Evolutionary conservation across 2,888 invertebrate genomes (phyloP).

Genomic region (Cryptophagus acutangulus): DNA sequence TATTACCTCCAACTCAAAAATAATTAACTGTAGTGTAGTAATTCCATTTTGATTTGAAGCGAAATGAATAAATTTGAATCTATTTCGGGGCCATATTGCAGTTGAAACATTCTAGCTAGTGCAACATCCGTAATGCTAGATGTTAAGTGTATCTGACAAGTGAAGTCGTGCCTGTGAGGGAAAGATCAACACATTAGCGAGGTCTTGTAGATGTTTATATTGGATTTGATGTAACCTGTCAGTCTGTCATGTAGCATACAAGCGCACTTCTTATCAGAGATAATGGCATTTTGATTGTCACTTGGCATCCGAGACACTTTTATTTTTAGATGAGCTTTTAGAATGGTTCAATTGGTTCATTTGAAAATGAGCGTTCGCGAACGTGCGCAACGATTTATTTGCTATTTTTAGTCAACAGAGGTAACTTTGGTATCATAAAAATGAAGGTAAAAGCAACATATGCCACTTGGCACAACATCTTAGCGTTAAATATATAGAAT

Average conservation of each 20-base stretch:
- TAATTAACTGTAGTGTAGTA: no score
- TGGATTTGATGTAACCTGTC: conserved; percentile 43
- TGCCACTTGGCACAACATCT: no score
- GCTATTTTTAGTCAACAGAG: no score
- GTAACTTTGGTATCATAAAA: no score
- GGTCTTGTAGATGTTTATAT: conserved; percentile 37
- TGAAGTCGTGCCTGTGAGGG: conserved; percentile 23
- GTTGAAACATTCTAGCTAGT: not conserved
- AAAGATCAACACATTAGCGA: conserved; percentile 42
- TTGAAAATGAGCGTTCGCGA: no score
- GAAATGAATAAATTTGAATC: no score
- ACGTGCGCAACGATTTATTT: no score
- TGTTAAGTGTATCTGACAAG: conserved; percentile 35
- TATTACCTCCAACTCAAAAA: no score
- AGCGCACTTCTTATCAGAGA: conserved; percentile 34
- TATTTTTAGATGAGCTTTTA: not conserved
- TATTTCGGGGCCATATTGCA: no score
- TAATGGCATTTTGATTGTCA: conserved; percentile 36
- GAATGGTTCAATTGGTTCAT: not conserved
- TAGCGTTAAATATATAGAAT: no score
- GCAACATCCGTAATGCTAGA: conserved; percentile 23
- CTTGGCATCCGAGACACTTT: conserved; percentile 24
- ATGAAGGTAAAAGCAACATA: no score
- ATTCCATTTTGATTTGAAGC: no score
- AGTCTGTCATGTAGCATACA: conserved; percentile 38